Evolutionary conservation across 2,113 vertebrate genomes (phyloP), one percentile per base, ranked within the genome.

Genomic region (Carassius auratus): DNA sequence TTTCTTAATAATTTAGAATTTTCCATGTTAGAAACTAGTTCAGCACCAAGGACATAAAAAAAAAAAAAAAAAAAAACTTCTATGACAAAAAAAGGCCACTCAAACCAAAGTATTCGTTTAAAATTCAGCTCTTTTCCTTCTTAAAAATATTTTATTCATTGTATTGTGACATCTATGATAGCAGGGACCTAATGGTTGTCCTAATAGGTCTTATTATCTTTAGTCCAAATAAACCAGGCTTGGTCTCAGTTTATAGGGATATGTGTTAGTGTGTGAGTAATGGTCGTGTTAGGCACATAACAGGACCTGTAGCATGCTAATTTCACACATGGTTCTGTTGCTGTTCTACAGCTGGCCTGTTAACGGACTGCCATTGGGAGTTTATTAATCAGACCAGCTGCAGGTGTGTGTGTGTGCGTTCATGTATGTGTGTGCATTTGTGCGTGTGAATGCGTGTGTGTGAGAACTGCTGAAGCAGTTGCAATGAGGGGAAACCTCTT

Each of bases 341-440:
- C 87, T 91, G 91, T 85, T 88, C 86, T 88, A 90, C 93, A 94
- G 93, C 94, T 95, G 94, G 90, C 85, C 82, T 59, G 61, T 90
- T 90, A 90, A 90, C 88, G 90, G 88, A 90, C 90, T 85, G 86
- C 90, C 91, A 89, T 89, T 93, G 92, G 91, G 89, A 93, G 91
- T 88, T 93, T 91, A 93, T 94, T 93, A 81, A 92, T 90, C 84
- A 86, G 91, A 88, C 81, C 92, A 92, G 92, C 93, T 95, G 92
- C 92, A 92, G 92, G 91, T 93, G 93, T 81, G 86, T 69, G 68
- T 33, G 26, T 80, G 45, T 45, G 9, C 9, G 42, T 10, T 2
- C 2, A 12, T 48, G 2, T 48, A 12, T 48, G 45, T 48, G 45
- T 48, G 45, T 48, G 45, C 45, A 48, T 48, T 10, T 48, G 45